A percentile compares a stretch with the other conserved stretches of the same genome.
These are phyloP conservation scores for Myiotriccus ornatus DNA, from an alignment of 2,797 vertebrate species.

Conservation along the genomic window DNA sequence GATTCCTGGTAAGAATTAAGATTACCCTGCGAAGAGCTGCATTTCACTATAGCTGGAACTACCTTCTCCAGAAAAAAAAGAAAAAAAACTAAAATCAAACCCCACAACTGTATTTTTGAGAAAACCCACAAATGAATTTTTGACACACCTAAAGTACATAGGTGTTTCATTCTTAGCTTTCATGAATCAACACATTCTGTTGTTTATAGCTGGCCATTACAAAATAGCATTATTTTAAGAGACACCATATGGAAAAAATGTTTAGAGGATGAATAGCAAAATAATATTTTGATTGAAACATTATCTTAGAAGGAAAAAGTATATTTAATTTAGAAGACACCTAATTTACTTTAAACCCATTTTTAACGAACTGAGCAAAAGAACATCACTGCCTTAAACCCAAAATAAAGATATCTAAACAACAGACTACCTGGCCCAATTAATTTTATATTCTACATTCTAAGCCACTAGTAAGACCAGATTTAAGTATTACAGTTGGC, in stretches of 20 bases:
- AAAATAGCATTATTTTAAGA: neutral
- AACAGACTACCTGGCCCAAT: neutral
- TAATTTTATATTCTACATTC: neutral
- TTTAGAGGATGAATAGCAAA: neutral
- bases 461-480: neutral
- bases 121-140: neutral
- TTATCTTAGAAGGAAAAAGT: neutral
- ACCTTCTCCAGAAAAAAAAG: neutral
- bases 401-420: neutral
- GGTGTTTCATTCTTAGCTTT: neutral
- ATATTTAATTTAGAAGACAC: neutral
- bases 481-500: neutral
- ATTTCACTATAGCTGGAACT: neutral
- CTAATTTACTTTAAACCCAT: neutral
- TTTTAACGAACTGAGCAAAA: neutral
- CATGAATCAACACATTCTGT: neutral
- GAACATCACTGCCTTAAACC: neutral
- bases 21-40: neutral
- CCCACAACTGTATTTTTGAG: neutral
- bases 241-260: neutral
- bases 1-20: neutral
- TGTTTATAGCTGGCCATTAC: neutral
- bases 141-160: neutral
- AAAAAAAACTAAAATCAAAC: neutral
- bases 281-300: neutral